Base-by-base conservation (phyloP, 64 coral and sea anemone genomes). In the Pachyseris speciosa region DNA sequence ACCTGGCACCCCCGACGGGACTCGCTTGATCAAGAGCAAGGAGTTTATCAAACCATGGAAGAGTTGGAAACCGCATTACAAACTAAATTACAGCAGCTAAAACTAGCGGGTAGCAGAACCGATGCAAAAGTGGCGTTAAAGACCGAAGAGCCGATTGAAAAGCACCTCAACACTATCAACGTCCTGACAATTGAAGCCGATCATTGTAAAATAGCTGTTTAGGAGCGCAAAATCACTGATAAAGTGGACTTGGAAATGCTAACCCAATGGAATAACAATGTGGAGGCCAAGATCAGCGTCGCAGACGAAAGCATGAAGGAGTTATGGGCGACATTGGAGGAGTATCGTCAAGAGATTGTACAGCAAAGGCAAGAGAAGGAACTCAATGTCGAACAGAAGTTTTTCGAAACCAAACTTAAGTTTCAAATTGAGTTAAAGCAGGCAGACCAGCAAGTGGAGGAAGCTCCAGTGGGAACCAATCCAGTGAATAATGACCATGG, bases 361-460 rank as follows among this genome's bases (percentile, higher is more conserved):
- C 43, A 20, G 41, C 49, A 55, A 44, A 78, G 33, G 26, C 74
- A 49, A 78, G 24, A 48, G 47, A 67, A 85, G 40, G 47, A 69
- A 29, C 22, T 69, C 3, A 38, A 47, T 16, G 28, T 57, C 37
- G 44, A 87, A 67, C 37, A 67, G 10, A 55, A 51, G 31, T 24
- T 51, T 27, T 78, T 78, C 74, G 74, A 78, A 47, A 44, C 40
- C 30, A n/a, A n/a, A n/a, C n/a, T n/a, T n/a, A n/a, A n/a, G n/a
- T n/a, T n/a, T n/a, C n/a, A n/a, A n/a, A n/a, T n/a, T n/a, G 42
- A 78, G 50, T 33, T 78, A 17, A n/a, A 78, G 40, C 41, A 45
- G n/a, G 31, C 43, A 30, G 19, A 78, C 28, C 13, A 44, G n/a
- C 74, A 78, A 55, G n/a, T 24, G 0, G 74, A 38, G 24, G 42